phyloP scores from a whole-genome alignment of 2,113 vertebrate genomes.

The Pyxicephalus adspersus region DNA sequence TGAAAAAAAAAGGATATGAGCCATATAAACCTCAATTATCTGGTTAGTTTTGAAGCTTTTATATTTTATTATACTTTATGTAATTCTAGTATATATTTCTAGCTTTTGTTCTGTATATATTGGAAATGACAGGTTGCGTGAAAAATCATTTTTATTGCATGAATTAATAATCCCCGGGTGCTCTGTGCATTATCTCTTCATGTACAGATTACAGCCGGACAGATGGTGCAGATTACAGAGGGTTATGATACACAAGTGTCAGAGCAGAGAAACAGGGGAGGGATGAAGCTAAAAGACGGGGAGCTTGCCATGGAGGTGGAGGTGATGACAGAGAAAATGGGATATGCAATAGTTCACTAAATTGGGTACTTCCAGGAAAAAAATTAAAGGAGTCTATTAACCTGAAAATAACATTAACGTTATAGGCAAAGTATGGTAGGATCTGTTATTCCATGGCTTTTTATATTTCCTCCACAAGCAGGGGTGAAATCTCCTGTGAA shows the following conservation, averaged over 20 bases:
- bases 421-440: too few relatives aligned
- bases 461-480: too few relatives aligned
- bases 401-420: too few relatives aligned
- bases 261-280: neutral
- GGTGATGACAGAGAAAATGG: neutral
- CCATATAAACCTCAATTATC: too few relatives aligned
- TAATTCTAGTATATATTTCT: neutral
- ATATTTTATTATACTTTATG: too few relatives aligned
- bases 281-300: neutral
- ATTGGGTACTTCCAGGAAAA: too few relatives aligned
- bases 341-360: too few relatives aligned
- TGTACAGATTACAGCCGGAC: constrained; percentile 35
- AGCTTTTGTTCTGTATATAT: neutral
- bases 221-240: constrained; percentile 52
- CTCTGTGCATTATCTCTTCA: neutral
- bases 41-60: too few relatives aligned
- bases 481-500: too few relatives aligned
- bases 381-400: too few relatives aligned
- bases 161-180: constrained; percentile 30
- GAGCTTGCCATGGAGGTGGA: neutral
- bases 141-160: neutral
- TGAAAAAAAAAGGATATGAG: too few relatives aligned
- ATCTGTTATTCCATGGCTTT: too few relatives aligned
- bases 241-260: constrained; percentile 40
- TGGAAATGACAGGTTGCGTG: neutral